Evolutionary conservation across 2,113 vertebrate species (phyloP), one percentile per base, ranked within the genome.

Genomic region (Monarcha castaneiventris): DNA sequence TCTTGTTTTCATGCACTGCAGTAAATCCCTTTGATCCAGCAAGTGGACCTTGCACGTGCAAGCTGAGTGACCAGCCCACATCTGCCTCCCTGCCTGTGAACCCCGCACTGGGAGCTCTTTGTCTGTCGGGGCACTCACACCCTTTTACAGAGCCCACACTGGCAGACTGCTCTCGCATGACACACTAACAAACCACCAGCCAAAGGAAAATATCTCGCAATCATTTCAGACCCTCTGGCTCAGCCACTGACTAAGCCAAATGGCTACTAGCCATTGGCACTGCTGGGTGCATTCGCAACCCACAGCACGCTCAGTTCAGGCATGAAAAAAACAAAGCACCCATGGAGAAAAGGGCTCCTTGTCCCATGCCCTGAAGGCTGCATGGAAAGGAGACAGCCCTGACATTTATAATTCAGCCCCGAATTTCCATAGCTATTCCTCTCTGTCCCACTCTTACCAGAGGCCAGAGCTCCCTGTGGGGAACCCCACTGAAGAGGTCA

Each of bases 241-340:
- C 94, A 93, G 87, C 19, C 86, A 37, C 74, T 41, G 63, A 82
- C 77, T 64, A 62, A 96, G 87, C 95, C 95, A 96, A 94, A 93
- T 95, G 96, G 96, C 95, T 96, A 94, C 32, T 84, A 91, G 95
- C 97, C 92, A 96, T 84, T 92, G 79, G 91, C 93, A 84, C 82
- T 59, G 84, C 52, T 85, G 68, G 79, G 32, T 51, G 79, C 82
- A 59, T 95, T 96, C 0, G 15, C 66, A 92, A 95, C 68, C 61
- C 73, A 68, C 75, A 76, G 58, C 54, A 89, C 35, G 39, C 44
- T 81, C 81, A 18, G 64, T n/a, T 78, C 56, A 64, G 3, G 35
- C 16, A 1, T 22, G 61, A 63, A 56, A 61, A 87, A 94, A 84
- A 79, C 72, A 95, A 97, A 95, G 91, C n/a, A 59, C 18, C 1